Base-by-base conservation (phyloP, 2,888 invertebrate genomes). In the Villa cingulata region DNA sequence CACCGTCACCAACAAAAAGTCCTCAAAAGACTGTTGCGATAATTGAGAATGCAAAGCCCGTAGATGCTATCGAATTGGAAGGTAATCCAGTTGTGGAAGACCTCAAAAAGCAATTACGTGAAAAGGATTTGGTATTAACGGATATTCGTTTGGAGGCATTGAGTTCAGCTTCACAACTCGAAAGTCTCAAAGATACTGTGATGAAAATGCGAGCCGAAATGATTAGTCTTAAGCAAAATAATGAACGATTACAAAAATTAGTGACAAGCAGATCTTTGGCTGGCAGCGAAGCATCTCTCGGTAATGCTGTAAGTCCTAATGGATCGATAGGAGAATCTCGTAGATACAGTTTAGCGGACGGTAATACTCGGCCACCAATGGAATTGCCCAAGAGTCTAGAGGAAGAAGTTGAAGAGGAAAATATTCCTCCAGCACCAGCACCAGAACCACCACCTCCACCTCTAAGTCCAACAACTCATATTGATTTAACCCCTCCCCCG, bases 121-220 rank as follows among this genome's bases (percentile, higher is more conserved):
- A 97, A 62, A 96, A 96, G 67, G 97, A 98, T 69, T 79, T 92
- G 63, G 91, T 92, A 51, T 74, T 98, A 54, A 96, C 96, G 3
- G 97, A 98, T 66, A 94, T 96, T 51, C 76, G 96, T 53, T 74
- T 98, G 53, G 97, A 98, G 69, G 96, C 97, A 9, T 73, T 98
- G 32, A 92, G 92, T 57, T 94, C 95, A 1, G 96, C 96, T 4
- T 95, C 96, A 68, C 96, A 98, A 68, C 74, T 98, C 47, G 96
- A 97, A 68, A 92, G 89, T 57, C 76, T 97, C 18, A 87, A 92
- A 66, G 97, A 98, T 63, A 91, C 94, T 44, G 91, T 98, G 62
- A 90, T 87, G 68, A 91, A 91, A 71, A 92, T 97, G 90, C 84
- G 92, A 74, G 60, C 65, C 66, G 96, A 98, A 72, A 96, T 97